phyloP scores from a whole-genome alignment of 2,888 invertebrate genomes.

The Hedya salicella region DNA sequence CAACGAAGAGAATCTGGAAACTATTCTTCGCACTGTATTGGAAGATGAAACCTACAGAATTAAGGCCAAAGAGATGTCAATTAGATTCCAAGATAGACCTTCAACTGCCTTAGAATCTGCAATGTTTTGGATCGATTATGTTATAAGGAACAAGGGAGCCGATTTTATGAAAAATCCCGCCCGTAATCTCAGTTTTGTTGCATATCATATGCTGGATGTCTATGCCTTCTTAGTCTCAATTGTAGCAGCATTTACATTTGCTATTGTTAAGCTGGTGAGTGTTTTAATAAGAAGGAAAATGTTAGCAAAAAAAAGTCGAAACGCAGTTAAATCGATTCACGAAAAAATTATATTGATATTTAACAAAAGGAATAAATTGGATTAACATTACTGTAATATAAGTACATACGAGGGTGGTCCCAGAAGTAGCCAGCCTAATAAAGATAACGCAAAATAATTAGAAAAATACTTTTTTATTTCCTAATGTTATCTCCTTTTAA shows the following conservation, averaged over 20 bases:
- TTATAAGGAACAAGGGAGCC: constrained; percentile 83
- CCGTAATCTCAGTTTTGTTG: constrained; percentile 70
- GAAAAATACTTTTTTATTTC: too few relatives aligned
- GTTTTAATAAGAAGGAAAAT: constrained; percentile 26
- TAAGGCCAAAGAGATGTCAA: constrained; percentile 71
- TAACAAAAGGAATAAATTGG: too few relatives aligned
- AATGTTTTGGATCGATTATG: constrained; percentile 85
- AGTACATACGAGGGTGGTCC: too few relatives aligned
- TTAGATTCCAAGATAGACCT: constrained; percentile 82
- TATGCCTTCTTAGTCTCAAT: constrained; percentile 59
- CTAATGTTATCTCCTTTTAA: too few relatives aligned
- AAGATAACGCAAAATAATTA: too few relatives aligned
- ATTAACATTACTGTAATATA: too few relatives aligned
- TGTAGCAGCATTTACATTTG: constrained; percentile 44
- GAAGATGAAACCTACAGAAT: constrained; percentile 63
- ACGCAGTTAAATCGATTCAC: constrained; percentile 24
- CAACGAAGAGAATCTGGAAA: constrained; percentile 67
- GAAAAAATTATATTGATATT: too few relatives aligned
- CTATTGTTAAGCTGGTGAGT: constrained; percentile 46
- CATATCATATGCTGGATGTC: constrained; percentile 76
- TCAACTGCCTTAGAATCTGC: constrained; percentile 78
- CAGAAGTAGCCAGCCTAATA: too few relatives aligned
- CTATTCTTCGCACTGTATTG: constrained; percentile 68
- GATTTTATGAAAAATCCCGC: constrained; percentile 79
- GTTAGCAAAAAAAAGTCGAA: constrained; percentile 34